Percentiles rank a stretch among this genome's conserved stretches.
phyloP scores from a whole-genome alignment of 2,113 vertebrate species.

The Cygnus buccinator region DNA sequence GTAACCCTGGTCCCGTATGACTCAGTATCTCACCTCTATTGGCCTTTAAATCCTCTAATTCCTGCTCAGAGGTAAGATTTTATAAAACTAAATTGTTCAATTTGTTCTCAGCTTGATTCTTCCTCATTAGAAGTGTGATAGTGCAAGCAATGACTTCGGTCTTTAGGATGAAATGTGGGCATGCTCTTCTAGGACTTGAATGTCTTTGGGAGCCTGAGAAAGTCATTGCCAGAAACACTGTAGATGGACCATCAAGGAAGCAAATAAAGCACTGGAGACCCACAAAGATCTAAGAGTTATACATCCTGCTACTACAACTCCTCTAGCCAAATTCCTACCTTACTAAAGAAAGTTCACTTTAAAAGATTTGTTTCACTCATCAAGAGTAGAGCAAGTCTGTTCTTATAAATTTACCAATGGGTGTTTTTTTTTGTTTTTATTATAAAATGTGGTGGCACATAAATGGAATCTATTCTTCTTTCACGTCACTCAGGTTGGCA shows the following conservation, averaged over 20 bases:
- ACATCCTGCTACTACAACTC: background rate
- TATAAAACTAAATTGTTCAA: background rate
- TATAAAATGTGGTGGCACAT: background rate
- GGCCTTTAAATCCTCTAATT: background rate
- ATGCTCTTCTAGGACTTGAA: background rate
- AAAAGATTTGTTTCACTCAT: background rate
- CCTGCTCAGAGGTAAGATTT: background rate
- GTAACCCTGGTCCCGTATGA: background rate
- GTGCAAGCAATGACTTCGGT: background rate
- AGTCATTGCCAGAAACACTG: background rate
- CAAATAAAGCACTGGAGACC: background rate
- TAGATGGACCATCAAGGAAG: background rate
- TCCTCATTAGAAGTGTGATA: background rate
- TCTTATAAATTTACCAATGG: background rate
- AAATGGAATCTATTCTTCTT: background rate
- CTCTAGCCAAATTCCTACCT: background rate
- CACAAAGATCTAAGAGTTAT: background rate
- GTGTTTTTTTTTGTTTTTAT: background rate
- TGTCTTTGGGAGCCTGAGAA: background rate
- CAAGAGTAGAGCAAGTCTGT: background rate
- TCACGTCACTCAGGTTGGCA: background rate
- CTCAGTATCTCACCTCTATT: background rate
- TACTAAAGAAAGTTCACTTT: background rate
- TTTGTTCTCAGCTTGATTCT: background rate
- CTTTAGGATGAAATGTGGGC: background rate